Evolutionary conservation across 2,797 vertebrate species (phyloP).

Genomic region (Mormyrus hasselquistii): DNA sequence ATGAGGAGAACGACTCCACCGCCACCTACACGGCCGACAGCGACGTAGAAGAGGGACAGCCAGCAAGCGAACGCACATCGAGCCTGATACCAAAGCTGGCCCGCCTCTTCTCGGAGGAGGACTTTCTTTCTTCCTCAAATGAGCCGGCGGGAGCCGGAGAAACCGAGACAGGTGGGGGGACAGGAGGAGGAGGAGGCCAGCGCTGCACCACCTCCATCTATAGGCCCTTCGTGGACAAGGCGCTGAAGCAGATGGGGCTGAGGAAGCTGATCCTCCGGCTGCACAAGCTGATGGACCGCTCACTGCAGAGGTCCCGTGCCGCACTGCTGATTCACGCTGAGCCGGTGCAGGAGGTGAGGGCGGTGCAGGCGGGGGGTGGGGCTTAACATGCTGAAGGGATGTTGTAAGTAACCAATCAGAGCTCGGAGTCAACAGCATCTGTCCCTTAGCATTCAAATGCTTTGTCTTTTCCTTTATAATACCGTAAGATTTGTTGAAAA

Average conservation of each 20-base stretch:
- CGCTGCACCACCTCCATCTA: constrained; percentile 91
- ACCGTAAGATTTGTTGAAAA: neutral
- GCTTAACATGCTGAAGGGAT: neutral
- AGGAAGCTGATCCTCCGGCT: constrained; percentile 93
- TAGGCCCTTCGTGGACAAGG: constrained; percentile 97
- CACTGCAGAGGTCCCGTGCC: constrained; percentile 84
- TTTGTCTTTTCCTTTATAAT: neutral
- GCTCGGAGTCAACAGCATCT: neutral
- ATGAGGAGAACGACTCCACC: constrained; percentile 64
- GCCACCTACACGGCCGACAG: constrained; percentile 76
- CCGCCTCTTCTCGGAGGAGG: constrained; percentile 76
- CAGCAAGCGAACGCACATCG: constrained; percentile 56
- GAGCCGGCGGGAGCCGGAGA: neutral
- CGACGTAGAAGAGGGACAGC: constrained; percentile 58
- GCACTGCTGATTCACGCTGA: constrained; percentile 77
- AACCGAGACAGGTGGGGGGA: constrained; percentile 38
- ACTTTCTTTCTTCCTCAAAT: constrained; percentile 52
- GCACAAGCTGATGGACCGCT: constrained; percentile 97
- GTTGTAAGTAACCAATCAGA: neutral
- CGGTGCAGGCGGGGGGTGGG: no score
- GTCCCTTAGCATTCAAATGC: neutral
- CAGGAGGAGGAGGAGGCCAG: constrained; percentile 50
- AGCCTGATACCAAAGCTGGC: constrained; percentile 62
- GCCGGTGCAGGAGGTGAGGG: constrained; percentile 65
- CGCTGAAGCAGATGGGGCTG: constrained; percentile 98